Conservation (phyloP, 2,797 vertebrate species). For the Lycodopsis pacificus region DNA sequence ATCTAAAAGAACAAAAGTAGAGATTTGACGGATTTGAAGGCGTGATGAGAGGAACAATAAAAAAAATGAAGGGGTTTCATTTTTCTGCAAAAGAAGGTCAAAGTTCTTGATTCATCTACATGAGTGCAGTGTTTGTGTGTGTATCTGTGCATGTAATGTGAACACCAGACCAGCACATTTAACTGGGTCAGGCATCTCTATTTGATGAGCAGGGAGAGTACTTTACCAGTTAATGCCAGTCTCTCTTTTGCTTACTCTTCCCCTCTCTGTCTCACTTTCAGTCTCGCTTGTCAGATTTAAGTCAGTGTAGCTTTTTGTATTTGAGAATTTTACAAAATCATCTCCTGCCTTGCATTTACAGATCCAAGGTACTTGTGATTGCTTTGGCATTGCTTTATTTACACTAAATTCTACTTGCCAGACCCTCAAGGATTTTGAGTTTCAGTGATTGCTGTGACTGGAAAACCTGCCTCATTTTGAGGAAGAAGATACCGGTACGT, state of each 20-base stretch:
- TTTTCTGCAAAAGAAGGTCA: slow-evolving; percentile 50
- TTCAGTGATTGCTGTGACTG: slow-evolving; percentile 66
- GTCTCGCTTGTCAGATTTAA: slow-evolving; percentile 57
- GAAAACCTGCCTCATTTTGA: slow-evolving; percentile 61
- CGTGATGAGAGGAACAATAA: not conserved
- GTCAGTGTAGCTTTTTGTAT: slow-evolving; percentile 48
- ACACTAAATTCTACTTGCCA: slow-evolving; percentile 69
- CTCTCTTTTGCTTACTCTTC: slow-evolving; percentile 58
- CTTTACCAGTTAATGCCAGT: slow-evolving; percentile 67
- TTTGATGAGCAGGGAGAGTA: slow-evolving; percentile 75
- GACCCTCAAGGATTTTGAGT: slow-evolving; percentile 63
- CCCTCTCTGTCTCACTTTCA: slow-evolving; percentile 36
- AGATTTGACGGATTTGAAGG: slow-evolving; percentile 31
- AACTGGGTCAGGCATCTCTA: slow-evolving; percentile 81
- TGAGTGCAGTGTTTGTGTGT: slow-evolving; percentile 33
- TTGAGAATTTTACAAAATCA: slow-evolving; percentile 64
- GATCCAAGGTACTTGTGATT: slow-evolving; percentile 66
- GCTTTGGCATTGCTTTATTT: slow-evolving; percentile 67
- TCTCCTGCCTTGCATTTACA: slow-evolving; percentile 64
- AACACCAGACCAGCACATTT: slow-evolving; percentile 69
- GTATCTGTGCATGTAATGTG: slow-evolving; percentile 45
- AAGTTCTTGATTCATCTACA: slow-evolving; percentile 50
- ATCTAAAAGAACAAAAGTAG: slow-evolving; percentile 54
- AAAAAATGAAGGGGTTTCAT: slow-evolving; percentile 31
- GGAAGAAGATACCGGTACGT: slow-evolving; percentile 52